These are phyloP conservation scores for Sphaeridia pumilis DNA, from an alignment of 2,888 invertebrate genomes.

Conservation along the genomic window DNA sequence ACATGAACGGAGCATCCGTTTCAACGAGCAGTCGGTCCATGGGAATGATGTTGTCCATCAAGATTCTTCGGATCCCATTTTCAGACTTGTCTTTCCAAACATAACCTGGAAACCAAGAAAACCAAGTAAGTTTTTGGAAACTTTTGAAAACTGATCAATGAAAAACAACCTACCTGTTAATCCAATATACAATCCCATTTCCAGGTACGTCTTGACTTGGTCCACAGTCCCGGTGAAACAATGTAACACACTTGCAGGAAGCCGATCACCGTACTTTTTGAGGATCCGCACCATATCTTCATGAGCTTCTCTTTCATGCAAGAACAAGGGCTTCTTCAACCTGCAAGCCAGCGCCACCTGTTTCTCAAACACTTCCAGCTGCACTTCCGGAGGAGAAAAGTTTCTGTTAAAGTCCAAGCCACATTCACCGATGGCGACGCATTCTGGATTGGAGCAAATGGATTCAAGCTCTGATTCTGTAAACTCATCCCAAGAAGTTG, in stretches of 20 bases:
- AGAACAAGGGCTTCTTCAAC: constrained; percentile 71
- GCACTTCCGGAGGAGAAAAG: constrained; percentile 80
- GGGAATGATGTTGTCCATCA: constrained; percentile 68
- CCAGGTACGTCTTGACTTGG: constrained; percentile 69
- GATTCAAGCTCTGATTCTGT: constrained; percentile 52
- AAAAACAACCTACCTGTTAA: too few species aligned
- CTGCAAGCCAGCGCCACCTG: constrained; percentile 74
- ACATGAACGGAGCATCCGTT: constrained; percentile 93
- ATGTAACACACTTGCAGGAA: constrained; percentile 78
- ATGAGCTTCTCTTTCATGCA: constrained; percentile 87
- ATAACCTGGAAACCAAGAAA: constrained; percentile 54
- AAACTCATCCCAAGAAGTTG: constrained; percentile 67
- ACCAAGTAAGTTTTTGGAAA: too few species aligned
- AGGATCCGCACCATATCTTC: constrained; percentile 68
- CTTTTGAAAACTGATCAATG: too few species aligned
- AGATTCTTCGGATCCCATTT: constrained; percentile 69
- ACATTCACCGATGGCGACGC: constrained; percentile 88
- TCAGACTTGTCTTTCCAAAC: constrained; percentile 87
- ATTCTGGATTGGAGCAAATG: constrained; percentile 69
- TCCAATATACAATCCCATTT: constrained; percentile 75
- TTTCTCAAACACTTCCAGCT: constrained; percentile 73
- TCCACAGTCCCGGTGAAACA: constrained; percentile 82
- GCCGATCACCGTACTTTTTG: constrained; percentile 44
- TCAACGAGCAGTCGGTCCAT: constrained; percentile 75
- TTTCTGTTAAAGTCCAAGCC: constrained; percentile 89